Conservation (phyloP, 2,888 invertebrate species). For the Leptarthrus brevirostris region DNA sequence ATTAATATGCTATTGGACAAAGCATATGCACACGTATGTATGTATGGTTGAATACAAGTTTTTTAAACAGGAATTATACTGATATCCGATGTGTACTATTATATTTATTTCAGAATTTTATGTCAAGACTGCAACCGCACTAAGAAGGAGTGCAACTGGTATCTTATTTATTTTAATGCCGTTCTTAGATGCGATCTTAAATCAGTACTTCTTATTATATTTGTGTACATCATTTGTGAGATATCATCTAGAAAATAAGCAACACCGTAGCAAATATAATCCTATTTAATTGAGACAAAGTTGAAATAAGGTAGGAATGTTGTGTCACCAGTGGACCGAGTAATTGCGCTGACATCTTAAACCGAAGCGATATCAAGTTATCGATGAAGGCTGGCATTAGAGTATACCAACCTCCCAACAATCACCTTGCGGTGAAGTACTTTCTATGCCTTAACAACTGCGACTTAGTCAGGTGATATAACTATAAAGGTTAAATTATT, state of each 20-base stretch:
- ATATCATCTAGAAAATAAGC: no score
- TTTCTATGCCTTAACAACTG: conserved; percentile 35
- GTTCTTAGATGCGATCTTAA: no score
- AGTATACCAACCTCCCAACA: conserved; percentile 17
- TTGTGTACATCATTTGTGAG: no score
- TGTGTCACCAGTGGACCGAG: conserved; percentile 44
- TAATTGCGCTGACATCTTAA: conserved; percentile 45
- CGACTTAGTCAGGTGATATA: conserved; percentile 38
- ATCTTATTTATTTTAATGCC: no score
- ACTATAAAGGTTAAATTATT: conserved; percentile 23
- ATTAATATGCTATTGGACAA: no score
- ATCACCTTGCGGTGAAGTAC: conserved; percentile 46
- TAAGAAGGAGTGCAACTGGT: conserved; percentile 32
- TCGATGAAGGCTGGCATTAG: conserved; percentile 33
- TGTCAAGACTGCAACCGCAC: conserved; percentile 8
- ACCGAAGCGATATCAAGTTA: conserved; percentile 45
- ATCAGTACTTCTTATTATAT: no score
- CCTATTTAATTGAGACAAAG: conserved; percentile 41
- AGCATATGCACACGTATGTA: no score
- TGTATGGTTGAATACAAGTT: no score
- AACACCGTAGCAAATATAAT: conserved; percentile 17
- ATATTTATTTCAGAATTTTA: no score
- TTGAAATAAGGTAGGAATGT: conserved; percentile 35
- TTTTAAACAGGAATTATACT: no score
- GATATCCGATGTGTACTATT: no score